Base-by-base conservation (phyloP, 2,888 invertebrate species). In the Dendrolimus houi region DNA sequence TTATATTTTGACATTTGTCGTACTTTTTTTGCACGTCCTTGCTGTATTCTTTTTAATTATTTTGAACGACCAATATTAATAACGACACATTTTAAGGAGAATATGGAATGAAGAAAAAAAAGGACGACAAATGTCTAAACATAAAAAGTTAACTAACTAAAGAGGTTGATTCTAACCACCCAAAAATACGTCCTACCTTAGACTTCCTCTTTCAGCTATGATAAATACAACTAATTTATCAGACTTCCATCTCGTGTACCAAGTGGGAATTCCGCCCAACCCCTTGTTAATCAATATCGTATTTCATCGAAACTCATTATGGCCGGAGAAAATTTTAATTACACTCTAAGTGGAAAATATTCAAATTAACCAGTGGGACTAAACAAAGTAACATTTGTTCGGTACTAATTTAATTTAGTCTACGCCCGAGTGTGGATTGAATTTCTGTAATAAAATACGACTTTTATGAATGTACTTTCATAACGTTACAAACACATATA, bases 291-390 rank as follows among this genome's bases (percentile, higher is more conserved):
- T 54, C 56, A 56, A 56, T 60, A 56, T 57, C 40, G 47, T 42
- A 47, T 60, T 60, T 52, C 57, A 52, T 53, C 14, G 40, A 55
- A 60, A 57, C 53, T 60, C 56, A 53, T 57, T 57, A 56, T 54
- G 54, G 53, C 53, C 52, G 54, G 40, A 52, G 62, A 53, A 68
- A 74, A 69, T 65, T 75, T 75, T 76, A 77, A 79, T 78, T 75
- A 74, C 63, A 67, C 66, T 65, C 67, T 69, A 74, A 75, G 70
- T 74, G 73, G 71, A 72, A 75, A 79, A 75, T 79, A 77, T 78
- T 79, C 71, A 77, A 77, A 75, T 77, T 70, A 71, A 71, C 71
- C 64, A 59, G 17, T 56, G 67, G 63, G 64, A 62, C 66, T 70
- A 68, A 73, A 71, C 70, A 74, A 73, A 61, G 66, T 62, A 64